Percentiles rank a stretch among this genome's conserved stretches.
phyloP scores from a whole-genome alignment of 2,113 vertebrate genomes.

The Thunnus thynnus region DNA sequence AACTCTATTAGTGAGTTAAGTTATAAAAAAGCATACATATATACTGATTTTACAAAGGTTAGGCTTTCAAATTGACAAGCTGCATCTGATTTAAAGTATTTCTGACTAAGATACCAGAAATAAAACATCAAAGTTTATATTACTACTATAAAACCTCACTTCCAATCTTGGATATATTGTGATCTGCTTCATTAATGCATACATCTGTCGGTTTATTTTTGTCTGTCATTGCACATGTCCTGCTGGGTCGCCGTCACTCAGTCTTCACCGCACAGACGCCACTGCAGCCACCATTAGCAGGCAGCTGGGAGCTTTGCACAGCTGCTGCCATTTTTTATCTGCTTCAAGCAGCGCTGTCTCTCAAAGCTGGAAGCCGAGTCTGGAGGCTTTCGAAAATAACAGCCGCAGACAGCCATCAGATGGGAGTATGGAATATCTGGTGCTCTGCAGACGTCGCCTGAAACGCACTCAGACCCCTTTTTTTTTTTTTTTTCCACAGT shows the following conservation, averaged over 20 bases:
- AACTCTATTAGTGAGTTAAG: not conserved
- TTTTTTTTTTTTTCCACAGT: conserved; percentile 44
- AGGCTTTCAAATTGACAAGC: conserved; percentile 5
- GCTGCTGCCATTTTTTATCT: conserved; percentile 39
- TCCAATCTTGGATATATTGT: not conserved
- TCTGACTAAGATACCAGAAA: too few relatives aligned
- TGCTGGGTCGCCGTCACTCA: conserved; percentile 1
- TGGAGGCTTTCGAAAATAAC: conserved; percentile 22
- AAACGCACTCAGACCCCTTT: conserved; percentile 10
- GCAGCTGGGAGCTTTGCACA: conserved; percentile 13
- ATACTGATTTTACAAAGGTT: too few relatives aligned
- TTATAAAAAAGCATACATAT: not conserved
- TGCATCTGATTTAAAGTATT: not conserved
- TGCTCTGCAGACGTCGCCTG: not conserved
- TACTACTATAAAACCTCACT: not conserved
- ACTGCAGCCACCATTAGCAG: conserved; percentile 14
- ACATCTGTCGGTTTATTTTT: not conserved
- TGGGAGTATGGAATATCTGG: conserved; percentile 56
- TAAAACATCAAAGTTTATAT: too few relatives aligned
- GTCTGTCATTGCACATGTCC: conserved; percentile 47
- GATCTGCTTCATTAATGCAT: conserved; percentile 32
- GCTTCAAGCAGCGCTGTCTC: conserved; percentile 22
- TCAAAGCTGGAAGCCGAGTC: conserved; percentile 25
- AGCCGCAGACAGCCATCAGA: conserved; percentile 43
- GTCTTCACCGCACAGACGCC: conserved; percentile 40